A percentile compares a stretch with the other conserved stretches of the same genome.
Evolutionary conservation across 2,888 invertebrate genomes (phyloP).

Genomic region (Standfussiana lucernea): DNA sequence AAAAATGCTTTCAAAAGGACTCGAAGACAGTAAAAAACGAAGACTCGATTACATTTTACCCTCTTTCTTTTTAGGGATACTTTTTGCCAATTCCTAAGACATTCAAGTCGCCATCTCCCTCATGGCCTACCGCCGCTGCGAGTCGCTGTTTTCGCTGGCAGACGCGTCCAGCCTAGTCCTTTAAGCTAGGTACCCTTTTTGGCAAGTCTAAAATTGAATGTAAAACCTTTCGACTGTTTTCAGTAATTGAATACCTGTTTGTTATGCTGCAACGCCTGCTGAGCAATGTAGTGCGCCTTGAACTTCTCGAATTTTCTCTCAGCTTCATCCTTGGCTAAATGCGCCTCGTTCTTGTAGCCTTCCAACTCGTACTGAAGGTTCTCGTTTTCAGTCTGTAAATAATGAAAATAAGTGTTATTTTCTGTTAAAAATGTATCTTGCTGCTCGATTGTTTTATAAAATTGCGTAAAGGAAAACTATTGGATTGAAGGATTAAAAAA

Average conservation of each 20-base stretch:
- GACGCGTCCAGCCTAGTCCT: not conserved
- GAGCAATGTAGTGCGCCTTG: constrained; percentile 95
- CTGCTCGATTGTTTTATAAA: not conserved
- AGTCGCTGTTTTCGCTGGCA: not conserved
- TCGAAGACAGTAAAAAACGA: not conserved
- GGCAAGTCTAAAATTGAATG: not conserved
- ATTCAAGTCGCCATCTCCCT: not conserved
- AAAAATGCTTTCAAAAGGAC: not conserved
- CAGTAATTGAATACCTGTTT: constrained; percentile 63
- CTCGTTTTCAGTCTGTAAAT: constrained; percentile 94
- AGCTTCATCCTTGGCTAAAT: constrained; percentile 95
- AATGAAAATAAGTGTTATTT: constrained; percentile 17
- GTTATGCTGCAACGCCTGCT: constrained; percentile 81
- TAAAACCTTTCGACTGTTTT: not conserved
- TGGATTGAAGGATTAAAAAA: not conserved
- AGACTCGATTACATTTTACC: not conserved
- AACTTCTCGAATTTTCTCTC: constrained; percentile 93
- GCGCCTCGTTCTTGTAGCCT: constrained; percentile 97
- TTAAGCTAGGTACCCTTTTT: not conserved
- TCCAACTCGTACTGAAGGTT: constrained; percentile 96
- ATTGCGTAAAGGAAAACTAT: not conserved
- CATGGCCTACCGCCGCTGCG: no score
- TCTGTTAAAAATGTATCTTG: not conserved
- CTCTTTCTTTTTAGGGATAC: not conserved
- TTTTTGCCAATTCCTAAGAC: not conserved